Conservation (phyloP, 2,797 vertebrate genomes). For the Hippocampus kuda region DNA sequence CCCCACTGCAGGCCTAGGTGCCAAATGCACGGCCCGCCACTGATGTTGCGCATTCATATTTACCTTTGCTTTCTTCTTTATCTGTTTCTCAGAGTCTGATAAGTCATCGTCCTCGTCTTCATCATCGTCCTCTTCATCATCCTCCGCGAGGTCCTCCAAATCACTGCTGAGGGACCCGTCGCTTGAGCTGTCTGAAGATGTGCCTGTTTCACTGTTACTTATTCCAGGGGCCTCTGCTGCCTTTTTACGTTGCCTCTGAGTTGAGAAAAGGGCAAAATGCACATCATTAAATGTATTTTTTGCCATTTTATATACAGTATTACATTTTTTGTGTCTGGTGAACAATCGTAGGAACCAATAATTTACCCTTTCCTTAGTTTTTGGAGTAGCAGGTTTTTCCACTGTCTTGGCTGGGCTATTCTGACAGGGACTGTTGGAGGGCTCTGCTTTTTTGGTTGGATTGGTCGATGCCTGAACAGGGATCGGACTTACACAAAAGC, state of each 20-base stretch:
- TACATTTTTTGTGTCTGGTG: not conserved
- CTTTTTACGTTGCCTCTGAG: conserved; percentile 85
- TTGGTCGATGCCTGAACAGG: conserved; percentile 65
- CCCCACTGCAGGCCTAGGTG: not conserved
- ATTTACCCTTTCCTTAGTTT: conserved; percentile 90
- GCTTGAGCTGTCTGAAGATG: conserved; percentile 88
- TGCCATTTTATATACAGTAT: not conserved
- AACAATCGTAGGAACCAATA: not conserved
- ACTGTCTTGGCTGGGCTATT: conserved; percentile 64
- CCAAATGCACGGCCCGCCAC: not conserved
- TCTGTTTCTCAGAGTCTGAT: conserved; percentile 77
- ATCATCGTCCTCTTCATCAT: conserved; percentile 86
- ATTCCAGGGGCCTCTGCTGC: conserved; percentile 75
- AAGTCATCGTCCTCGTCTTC: conserved; percentile 80
- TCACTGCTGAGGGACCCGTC: conserved; percentile 95
- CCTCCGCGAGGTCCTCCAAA: conserved; percentile 88
- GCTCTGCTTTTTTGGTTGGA: conserved; percentile 67
- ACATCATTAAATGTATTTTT: not conserved
- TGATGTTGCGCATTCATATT: not conserved
- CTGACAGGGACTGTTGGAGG: conserved; percentile 68
- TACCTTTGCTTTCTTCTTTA: conserved; percentile 86
- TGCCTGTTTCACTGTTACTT: conserved; percentile 89
- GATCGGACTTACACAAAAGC: conserved; percentile 66
- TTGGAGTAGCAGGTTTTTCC: conserved; percentile 69
- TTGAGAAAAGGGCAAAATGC: conserved; percentile 5